A percentile compares a stretch with the other conserved stretches of the same genome.
Evolutionary conservation across 2,888 invertebrate genomes (phyloP).

Genomic region (Oscheius sp.): DNA sequence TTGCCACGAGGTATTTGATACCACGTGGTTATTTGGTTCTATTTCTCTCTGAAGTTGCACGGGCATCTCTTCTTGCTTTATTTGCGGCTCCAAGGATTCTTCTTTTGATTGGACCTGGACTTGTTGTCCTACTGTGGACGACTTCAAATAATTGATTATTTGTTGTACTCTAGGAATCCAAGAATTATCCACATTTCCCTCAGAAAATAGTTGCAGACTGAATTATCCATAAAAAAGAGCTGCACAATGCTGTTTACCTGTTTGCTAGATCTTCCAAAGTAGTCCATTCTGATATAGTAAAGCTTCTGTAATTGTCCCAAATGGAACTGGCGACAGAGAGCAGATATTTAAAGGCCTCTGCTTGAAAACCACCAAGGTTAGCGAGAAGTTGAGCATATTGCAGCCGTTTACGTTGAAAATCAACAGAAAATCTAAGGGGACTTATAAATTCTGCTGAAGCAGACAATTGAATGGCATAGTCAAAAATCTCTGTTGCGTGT

Average conservation of each 20-base stretch:
- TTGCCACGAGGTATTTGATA: neutral
- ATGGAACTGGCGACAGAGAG: constrained; percentile 47
- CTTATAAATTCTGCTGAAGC: constrained; percentile 43
- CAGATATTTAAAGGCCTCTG: constrained; percentile 54
- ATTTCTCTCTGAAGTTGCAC: neutral
- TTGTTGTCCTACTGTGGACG: too few species aligned
- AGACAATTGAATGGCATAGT: constrained; percentile 56
- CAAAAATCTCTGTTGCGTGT: constrained; percentile 68
- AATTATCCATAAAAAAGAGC: neutral
- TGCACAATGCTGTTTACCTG: constrained; percentile 31
- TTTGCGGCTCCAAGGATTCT: too few species aligned
- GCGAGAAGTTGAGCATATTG: constrained; percentile 62
- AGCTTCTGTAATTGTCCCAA: constrained; percentile 36
- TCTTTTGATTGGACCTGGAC: too few species aligned
- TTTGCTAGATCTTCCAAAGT: constrained; percentile 60
- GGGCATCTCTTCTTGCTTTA: neutral
- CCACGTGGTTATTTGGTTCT: neutral
- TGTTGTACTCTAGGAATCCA: too few species aligned
- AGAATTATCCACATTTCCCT: constrained; percentile 36
- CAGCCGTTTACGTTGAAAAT: constrained; percentile 52
- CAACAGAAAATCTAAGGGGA: constrained; percentile 47
- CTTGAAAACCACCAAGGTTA: constrained; percentile 61
- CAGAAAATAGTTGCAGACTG: constrained; percentile 42
- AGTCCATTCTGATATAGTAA: constrained; percentile 35
- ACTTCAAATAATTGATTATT: too few species aligned